Conservation (phyloP, 1,140 invertebrate genomes). For the Epicauta chinensis region DNA sequence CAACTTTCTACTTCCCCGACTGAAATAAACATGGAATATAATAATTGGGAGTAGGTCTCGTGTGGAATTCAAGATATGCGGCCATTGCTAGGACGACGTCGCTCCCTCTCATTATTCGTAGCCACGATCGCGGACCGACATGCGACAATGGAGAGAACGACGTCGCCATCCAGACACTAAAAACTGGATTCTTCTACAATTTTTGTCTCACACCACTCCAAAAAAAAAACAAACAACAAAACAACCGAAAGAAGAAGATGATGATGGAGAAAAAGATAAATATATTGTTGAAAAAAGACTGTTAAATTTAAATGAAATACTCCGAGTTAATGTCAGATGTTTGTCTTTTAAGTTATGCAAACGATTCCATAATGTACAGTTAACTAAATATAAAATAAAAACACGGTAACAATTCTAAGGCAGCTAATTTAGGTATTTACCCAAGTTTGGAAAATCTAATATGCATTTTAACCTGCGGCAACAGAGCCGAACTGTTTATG, state of each 20-base stretch:
- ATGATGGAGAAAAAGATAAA: too few species aligned
- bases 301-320: too few species aligned
- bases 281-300: too few species aligned
- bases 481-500: constrained; percentile 29
- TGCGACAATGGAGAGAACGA: not conserved
- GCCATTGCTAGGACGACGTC: constrained; percentile 21
- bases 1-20: constrained; percentile 25
- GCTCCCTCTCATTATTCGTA: constrained; percentile 15
- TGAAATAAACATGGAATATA: constrained; percentile 37
- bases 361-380: too few species aligned
- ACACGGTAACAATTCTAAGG: constrained; percentile 21
- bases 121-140: not conserved
- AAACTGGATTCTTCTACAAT: too few species aligned
- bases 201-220: too few species aligned
- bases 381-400: constrained; percentile 6
- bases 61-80: constrained; percentile 32
- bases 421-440: constrained; percentile 25
- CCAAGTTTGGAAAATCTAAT: constrained; percentile 32
- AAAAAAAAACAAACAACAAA: too few species aligned
- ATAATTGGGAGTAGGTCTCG: constrained; percentile 27
- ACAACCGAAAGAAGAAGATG: too few species aligned
- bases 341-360: too few species aligned
- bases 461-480: constrained; percentile 30
- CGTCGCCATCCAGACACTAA: too few species aligned
- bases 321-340: too few species aligned